phyloP scores from a whole-genome alignment of 2,113 vertebrate genomes.

The Carassius auratus region DNA sequence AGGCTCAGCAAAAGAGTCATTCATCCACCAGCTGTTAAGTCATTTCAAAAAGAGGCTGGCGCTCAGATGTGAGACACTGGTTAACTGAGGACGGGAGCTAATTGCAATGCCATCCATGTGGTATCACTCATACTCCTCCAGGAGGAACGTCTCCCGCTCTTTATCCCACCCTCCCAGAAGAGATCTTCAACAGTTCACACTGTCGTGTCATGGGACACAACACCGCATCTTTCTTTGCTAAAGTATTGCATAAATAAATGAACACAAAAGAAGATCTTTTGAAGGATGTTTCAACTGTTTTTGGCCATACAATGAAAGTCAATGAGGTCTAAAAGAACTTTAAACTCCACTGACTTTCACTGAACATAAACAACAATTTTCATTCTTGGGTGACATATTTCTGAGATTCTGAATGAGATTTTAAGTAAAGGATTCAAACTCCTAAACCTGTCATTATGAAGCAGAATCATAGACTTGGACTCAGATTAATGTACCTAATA shows the following conservation, averaged over 20 bases:
- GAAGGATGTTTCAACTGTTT: background rate
- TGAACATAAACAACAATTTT: background rate
- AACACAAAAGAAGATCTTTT: background rate
- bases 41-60: constrained; percentile 38
- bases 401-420: background rate
- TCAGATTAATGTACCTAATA: background rate
- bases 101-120: constrained; percentile 52
- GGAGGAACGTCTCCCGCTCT: background rate
- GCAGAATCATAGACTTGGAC: background rate
- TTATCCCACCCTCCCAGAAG: background rate
- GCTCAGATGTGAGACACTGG: constrained; percentile 41
- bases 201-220: background rate
- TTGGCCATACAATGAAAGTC: background rate
- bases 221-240: background rate
- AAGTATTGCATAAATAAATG: background rate
- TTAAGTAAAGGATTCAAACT: too few relatives aligned
- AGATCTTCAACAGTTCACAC: background rate
- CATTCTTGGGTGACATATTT: background rate
- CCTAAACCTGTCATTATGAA: background rate
- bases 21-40: constrained; percentile 26
- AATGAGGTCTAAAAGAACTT: background rate
- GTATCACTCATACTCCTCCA: constrained; percentile 9
- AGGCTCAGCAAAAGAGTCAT: constrained; percentile 1
- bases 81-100: constrained; percentile 41
- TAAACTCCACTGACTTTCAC: background rate